A percentile compares a stretch with the other conserved stretches of the same genome.
These are phyloP conservation scores for Halichondria panicea DNA, from an alignment of 37 sponge, comb jelly and placozoan genomes.

Conservation along the genomic window DNA sequence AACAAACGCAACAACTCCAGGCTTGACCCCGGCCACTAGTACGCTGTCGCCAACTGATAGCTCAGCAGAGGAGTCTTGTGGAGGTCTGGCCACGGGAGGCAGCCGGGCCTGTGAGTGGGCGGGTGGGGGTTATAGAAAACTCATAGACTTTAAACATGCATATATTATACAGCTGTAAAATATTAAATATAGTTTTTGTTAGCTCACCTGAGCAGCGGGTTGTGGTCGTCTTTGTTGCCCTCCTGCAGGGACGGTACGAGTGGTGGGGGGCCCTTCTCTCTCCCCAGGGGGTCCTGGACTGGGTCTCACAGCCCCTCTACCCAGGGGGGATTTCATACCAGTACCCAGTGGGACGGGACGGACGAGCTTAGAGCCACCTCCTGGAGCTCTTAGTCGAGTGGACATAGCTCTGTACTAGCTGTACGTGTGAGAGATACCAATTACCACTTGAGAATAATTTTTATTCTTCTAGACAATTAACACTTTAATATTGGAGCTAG, in stretches of 20 bases:
- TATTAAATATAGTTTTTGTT: background rate
- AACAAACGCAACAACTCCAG: slow-evolving; percentile 77
- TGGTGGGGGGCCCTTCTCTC: slow-evolving; percentile 3
- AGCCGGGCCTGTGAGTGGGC: background rate
- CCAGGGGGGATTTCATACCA: background rate
- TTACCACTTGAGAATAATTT: too few relatives aligned
- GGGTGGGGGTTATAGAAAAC: background rate
- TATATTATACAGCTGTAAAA: background rate
- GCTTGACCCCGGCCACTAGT: slow-evolving; percentile 59
- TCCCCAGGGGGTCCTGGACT: background rate
- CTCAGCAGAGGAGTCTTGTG: background rate
- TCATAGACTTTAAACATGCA: background rate
- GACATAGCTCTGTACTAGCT: too few relatives aligned
- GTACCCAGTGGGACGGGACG: slow-evolving; percentile 7
- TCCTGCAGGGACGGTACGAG: background rate
- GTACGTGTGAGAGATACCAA: too few relatives aligned
- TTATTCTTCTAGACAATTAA: too few relatives aligned
- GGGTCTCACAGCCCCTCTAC: background rate
- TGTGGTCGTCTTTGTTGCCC: too few relatives aligned
- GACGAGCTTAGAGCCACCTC: slow-evolving; percentile 23
- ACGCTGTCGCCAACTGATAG: slow-evolving; percentile 65
- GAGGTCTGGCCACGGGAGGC: too few relatives aligned
- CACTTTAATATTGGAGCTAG: too few relatives aligned
- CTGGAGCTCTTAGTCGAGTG: slow-evolving; percentile 7
- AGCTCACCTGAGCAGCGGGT: too few relatives aligned